These are phyloP conservation scores for Lanius ludovicianus DNA, from an alignment of 2,113 vertebrate genomes.

Conservation along the genomic window DNA sequence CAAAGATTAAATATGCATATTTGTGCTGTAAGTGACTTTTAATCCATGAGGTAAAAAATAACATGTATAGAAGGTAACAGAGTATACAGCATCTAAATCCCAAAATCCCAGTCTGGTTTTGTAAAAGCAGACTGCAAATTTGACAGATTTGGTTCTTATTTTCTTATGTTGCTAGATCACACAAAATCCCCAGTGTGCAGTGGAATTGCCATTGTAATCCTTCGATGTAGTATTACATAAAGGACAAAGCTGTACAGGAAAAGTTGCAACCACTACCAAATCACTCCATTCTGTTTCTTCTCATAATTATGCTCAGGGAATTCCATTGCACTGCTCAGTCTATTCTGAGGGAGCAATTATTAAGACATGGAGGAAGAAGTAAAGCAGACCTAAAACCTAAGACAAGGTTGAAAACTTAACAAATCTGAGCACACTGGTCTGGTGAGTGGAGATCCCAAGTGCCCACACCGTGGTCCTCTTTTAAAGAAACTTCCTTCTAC, in stretches of 20 bases:
- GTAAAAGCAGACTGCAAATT: not conserved
- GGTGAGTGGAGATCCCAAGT: not conserved
- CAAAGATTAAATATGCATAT: not conserved
- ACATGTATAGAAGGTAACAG: not conserved
- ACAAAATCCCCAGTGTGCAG: not conserved
- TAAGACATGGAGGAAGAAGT: rapidly evolving
- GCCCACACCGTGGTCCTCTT: rapidly evolving
- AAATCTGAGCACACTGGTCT: not conserved
- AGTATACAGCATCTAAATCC: not conserved
- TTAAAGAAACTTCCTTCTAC: not conserved
- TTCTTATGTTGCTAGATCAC: not conserved
- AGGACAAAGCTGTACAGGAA: not conserved
- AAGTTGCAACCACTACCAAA: not conserved
- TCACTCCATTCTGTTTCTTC: not conserved
- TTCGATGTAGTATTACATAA: not conserved
- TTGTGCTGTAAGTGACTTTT: not conserved
- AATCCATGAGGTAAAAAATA: not conserved
- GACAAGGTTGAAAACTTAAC: not conserved
- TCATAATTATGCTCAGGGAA: not conserved
- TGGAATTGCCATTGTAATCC: not conserved
- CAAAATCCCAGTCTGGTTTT: not conserved
- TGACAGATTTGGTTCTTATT: not conserved
- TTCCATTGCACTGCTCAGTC: not conserved
- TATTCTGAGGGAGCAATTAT: not conserved
- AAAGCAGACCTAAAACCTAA: not conserved